Base-by-base conservation (phyloP, 2,113 vertebrate genomes). In the Petromus typicus region DNA sequence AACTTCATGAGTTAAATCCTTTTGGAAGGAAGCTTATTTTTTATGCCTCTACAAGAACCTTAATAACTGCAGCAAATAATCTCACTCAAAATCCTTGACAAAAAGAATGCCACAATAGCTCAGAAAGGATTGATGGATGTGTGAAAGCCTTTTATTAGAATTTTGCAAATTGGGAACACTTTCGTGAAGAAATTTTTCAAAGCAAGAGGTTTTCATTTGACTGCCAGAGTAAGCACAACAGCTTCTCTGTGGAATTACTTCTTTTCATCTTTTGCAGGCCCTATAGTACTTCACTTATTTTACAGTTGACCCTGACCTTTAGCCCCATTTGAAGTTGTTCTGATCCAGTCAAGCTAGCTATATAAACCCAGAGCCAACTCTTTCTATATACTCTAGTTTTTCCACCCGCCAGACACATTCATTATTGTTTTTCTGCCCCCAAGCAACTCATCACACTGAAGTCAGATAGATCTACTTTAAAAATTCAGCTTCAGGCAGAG, bases 131-230 rank as follows among this genome's bases (percentile, higher is more conserved):
- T 85, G 80, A 81, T 76, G 80, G 94, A 84, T 95, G 59, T 86
- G 85, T 90, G 84, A 96, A 96, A 97, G 69, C 56, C 76, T 94
- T 97, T 96, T 93, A 95, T 91, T 94, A 93, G 57, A 89, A 76
- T 95, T 91, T 45, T 91, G 57, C 75, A 89, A 95, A 93, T 91
- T 91, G 45, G 84, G 89, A 91, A 93, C 76, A 89, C 20, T 97
- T 93, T 25, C 73, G 30, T 75, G 75, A 90, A 61, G 69, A 93
- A 95, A 76, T 18, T 48, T 95, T 51, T 43, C 63, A 92, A 93
- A 95, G 66, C 40, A 87, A n/a, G 25, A 81, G 48, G 63, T 78
- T 95, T 86, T 86, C 73, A 82, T 91, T 89, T 92, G 40, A 66
- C 45, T 94, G 63, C 51, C 48, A 87, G 64, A 73, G 27, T 69